Conservation (phyloP, 2,888 invertebrate species). For the Nebria salina region DNA sequence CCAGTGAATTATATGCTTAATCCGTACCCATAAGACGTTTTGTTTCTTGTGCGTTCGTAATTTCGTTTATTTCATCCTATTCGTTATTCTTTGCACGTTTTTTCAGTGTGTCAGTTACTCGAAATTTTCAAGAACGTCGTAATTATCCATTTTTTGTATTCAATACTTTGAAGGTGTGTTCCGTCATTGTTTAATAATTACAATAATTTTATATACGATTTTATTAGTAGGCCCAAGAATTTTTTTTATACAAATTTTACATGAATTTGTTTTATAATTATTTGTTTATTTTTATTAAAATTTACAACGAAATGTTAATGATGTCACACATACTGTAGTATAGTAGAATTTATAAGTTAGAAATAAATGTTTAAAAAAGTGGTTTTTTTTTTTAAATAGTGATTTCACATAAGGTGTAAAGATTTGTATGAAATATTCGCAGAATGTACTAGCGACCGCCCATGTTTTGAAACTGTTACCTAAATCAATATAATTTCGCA, state of each 20-base stretch:
- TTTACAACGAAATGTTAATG: too few species aligned
- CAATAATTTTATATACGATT: background rate
- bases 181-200: background rate
- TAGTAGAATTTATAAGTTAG: too few species aligned
- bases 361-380: too few species aligned
- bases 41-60: conserved; percentile 12
- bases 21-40: background rate
- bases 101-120: background rate
- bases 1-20: background rate
- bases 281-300: too few species aligned
- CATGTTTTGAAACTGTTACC: conserved; percentile 19
- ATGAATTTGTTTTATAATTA: too few species aligned
- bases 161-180: background rate
- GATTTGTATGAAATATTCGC: too few species aligned
- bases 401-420: too few species aligned
- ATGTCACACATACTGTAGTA: too few species aligned
- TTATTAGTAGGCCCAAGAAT: background rate
- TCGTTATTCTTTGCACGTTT: background rate
- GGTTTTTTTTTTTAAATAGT: too few species aligned
- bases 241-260: too few species aligned
- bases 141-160: background rate
- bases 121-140: background rate
- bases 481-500: conserved; percentile 40
- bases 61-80: conserved; percentile 4
- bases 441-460: conserved; percentile 34